Evolutionary conservation across 2,888 invertebrate species (phyloP), one percentile per base, ranked within the genome.

Genomic region (Asteroscopus sphinx): DNA sequence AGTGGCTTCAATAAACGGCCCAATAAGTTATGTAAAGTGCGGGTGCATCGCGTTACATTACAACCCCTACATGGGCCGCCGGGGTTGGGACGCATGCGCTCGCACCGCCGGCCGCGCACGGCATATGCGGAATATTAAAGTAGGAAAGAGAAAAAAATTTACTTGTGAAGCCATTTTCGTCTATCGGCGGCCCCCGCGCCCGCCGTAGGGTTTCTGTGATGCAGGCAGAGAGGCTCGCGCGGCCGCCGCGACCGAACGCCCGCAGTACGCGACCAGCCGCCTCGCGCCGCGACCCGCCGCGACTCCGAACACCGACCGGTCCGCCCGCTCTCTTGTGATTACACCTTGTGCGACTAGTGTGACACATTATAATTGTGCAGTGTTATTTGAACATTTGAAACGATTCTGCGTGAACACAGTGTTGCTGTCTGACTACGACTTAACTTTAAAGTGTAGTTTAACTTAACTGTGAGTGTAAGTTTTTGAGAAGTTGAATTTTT

Each of bases 121-220:
- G 91, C 93, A 93, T 94, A 94, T 94, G 93, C 94, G 93, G 92
- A 92, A 92, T 93, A 93, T 93, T 93, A 93, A 92, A 93, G 94
- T 89, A 94, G 91, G 94, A 94, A 94, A 94, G 94, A 94, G 94
- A 94, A 93, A 94, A 93, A 94, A 93, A 93, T 93, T 93, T 90
- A 93, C 92, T 94, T 92, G 93, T 93, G 93, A 93, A 94, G 93
- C 94, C 94, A 93, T 94, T 94, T 94, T 93, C 93, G 93, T 93
- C 91, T 91, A 91, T 91, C 90, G 87, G 87, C 80, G 76, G 84
- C 87, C 92, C 90, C 92, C 90, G 88, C 90, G 85, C 88, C 87
- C 89, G 87, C 85, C 77, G 86, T 87, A 79, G 87, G 89, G 88
- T 85, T 89, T 88, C 88, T 83, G 82, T 70, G 83, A 79, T 85